Base-by-base conservation (phyloP, 2,113 vertebrate species). In the Xiphias gladius region DNA sequence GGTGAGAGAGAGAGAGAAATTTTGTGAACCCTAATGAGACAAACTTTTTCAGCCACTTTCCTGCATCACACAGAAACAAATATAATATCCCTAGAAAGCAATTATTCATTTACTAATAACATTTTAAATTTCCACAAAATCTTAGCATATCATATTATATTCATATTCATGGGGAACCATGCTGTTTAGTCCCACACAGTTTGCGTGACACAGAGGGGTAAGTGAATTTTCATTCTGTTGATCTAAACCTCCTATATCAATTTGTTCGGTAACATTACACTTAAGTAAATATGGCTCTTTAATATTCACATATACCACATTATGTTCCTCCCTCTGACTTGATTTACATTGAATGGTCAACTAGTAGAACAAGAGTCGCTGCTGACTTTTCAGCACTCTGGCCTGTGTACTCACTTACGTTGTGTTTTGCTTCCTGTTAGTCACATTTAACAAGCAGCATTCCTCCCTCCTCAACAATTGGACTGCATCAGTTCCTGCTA, bases 401-500 rank as follows among this genome's bases (percentile, higher is more conserved):
- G 39, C 24, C 75, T 2, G 8, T n/a, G 28, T 57, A n/a, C 79
- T 85, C 65, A 61, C 69, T 81, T 77, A 22, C 57, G 61, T 64
- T 61, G 66, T 86, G 77, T 83, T 87, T 54, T 81, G 80, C 79
- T 76, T 83, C 73, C 59, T 26, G 32, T 73, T 74, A 50, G 78
- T 69, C 81, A 77, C 80, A 66, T 85, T 89, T 90, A 84, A 85
- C 81, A 62, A 73, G 86, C 88, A 76, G 62, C 89, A 89, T 92
- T 91, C 92, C 87, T 89, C 77, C 79, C 77, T 74, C 76, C 71
- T 80, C 83, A 85, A 89, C 89, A 86, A 92, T 89, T 81, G 89
- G 77, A 85, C 85, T 73, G 71, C 88, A 88, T 93, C 89, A 73
- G 87, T 88, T 91, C 72, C 82, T 70, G 89, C 91, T 93, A 90